phyloP scores from a whole-genome alignment of 2,888 invertebrate species.

The Chrysolina haemoptera region DNA sequence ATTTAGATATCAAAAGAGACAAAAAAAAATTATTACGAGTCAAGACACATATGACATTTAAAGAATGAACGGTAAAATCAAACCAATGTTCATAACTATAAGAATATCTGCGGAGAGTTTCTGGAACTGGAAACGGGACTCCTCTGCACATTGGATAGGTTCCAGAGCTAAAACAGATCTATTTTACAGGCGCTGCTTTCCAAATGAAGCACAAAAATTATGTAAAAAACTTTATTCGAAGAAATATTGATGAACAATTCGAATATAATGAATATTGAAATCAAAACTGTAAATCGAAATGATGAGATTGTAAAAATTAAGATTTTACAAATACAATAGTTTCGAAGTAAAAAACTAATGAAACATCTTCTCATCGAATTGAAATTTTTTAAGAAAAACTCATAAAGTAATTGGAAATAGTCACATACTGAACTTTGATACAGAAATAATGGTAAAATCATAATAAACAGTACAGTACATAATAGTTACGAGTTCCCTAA shows the following conservation, averaged over 20 bases:
- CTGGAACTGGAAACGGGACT: background rate
- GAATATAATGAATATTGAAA: background rate
- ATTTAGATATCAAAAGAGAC: background rate
- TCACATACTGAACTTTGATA: too few species aligned
- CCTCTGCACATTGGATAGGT: background rate
- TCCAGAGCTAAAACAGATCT: background rate
- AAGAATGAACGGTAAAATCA: background rate
- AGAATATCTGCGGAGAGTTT: background rate
- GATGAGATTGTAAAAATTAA: too few species aligned
- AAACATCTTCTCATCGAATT: too few species aligned
- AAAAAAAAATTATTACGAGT: background rate
- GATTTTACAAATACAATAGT: too few species aligned
- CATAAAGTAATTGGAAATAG: too few species aligned
- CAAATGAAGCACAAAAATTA: background rate
- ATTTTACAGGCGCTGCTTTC: background rate
- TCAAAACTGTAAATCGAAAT: background rate
- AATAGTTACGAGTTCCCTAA: too few species aligned
- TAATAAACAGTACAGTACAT: too few species aligned
- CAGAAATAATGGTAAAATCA: too few species aligned
- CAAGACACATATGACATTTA: conserved; percentile 9
- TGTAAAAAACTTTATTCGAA: background rate
- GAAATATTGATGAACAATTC: background rate
- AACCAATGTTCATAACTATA: conserved; percentile 3
- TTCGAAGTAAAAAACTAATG: too few species aligned
- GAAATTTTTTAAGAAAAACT: too few species aligned